Evolutionary conservation across 2,113 vertebrate species (phyloP), one percentile per base, ranked within the genome.

Genomic region (Festucalex cinctus): DNA sequence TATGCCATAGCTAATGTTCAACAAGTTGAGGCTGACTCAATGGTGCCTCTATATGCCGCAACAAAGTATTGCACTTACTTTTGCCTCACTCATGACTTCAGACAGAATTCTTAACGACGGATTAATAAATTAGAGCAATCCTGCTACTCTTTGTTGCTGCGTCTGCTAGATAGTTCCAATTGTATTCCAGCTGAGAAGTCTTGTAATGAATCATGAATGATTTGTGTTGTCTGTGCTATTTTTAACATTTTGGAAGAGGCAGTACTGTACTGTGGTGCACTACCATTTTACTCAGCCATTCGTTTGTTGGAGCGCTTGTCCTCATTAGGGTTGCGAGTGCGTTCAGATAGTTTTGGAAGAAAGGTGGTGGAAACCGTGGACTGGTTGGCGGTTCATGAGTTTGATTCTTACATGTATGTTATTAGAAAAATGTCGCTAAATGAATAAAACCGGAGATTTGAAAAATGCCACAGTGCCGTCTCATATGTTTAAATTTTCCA

Each of bases 141-240:
- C 22, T 9, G 26, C 54, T 8, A 57, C 54, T 57, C 16, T 46
- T 17, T 46, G 43, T 32, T 57, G 26, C 54, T 57, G 54, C 26
- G 13, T 57, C 26, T 16, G 54, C 51, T 54, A 4, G 51, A 54
- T 57, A 17, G 6, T 17, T 57, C 26, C 54, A 57, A 57, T 57
- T 57, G 54, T 32, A 32, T 57, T 57, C 54, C 54, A 57, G 24
- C 16, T 57, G 26, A 32, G 54, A 57, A 57, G 54, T 19, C 26
- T 57, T 57, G 54, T 32, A 32, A 57, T 57, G 54, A 57, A 37
- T 37, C 58, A 60, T 60, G 35, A 36, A 60, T 60, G 58, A 60
- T 60, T 60, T 39, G 32, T 39, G 58, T 39, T 60, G 32, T 39
- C 35, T 39, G 19, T 37, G 35, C 58, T 60, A 60, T 60, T 36